Conservation (phyloP, 1,140 invertebrate species). For the Heliconius nattereri region DNA sequence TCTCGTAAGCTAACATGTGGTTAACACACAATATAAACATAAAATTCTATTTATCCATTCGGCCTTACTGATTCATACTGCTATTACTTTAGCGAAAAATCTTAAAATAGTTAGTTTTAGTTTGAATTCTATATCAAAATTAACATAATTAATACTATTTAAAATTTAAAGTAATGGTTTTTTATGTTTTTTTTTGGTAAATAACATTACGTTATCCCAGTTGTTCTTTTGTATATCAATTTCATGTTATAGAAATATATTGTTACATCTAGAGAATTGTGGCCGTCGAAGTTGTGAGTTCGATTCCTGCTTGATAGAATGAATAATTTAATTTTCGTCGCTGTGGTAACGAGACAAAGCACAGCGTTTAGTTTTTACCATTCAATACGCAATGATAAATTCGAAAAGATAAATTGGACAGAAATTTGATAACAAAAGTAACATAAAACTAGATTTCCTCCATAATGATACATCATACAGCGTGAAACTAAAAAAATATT, state of each 20-base stretch:
- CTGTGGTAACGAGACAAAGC: not conserved
- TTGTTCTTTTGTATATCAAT: too few relatives aligned
- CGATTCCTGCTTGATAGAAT: not conserved
- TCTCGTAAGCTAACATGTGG: slow-evolving; percentile 46
- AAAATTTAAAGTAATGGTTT: too few relatives aligned
- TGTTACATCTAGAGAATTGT: too few relatives aligned
- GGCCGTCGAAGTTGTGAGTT: not conserved
- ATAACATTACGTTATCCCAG: too few relatives aligned
- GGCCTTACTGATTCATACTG: slow-evolving; percentile 24
- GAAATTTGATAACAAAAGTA: too few relatives aligned
- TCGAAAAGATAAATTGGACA: not conserved
- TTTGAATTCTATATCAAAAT: too few relatives aligned
- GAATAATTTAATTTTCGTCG: not conserved
- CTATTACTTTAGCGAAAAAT: not conserved
- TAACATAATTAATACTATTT: too few relatives aligned
- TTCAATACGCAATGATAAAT: not conserved
- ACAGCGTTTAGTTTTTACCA: not conserved
- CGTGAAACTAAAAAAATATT: too few relatives aligned
- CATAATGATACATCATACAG: too few relatives aligned
- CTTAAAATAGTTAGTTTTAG: not conserved
- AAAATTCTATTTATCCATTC: slow-evolving; percentile 43
- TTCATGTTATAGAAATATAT: too few relatives aligned
- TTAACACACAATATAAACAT: slow-evolving; percentile 56
- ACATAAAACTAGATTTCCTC: too few relatives aligned
- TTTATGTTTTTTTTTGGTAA: too few relatives aligned